These are phyloP conservation scores for Norana najaformis DNA, from an alignment of 2,888 invertebrate genomes.

Conservation along the genomic window DNA sequence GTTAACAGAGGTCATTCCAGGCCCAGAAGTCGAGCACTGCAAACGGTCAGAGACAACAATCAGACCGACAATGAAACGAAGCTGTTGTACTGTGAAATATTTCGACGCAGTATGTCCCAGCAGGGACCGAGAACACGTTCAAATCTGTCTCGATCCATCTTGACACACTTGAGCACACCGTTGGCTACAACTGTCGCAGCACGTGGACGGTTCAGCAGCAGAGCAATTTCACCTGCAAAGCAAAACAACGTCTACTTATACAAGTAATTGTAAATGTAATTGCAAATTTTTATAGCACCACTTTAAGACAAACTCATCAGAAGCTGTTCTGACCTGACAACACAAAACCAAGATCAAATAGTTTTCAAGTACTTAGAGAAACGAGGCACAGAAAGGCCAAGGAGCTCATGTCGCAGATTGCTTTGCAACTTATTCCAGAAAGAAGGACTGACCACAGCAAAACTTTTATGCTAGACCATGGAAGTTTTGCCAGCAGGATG, in stretches of 20 bases:
- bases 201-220: slow-evolving; percentile 92
- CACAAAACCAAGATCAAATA: too few species aligned
- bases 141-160: slow-evolving; percentile 90
- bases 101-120: slow-evolving; percentile 96
- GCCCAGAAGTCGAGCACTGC: not conserved
- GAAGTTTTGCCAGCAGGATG: too few species aligned
- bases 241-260: not conserved
- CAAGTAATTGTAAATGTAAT: not conserved
- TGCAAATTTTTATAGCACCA: not conserved
- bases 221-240: slow-evolving; percentile 79
- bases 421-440: too few species aligned
- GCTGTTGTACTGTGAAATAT: slow-evolving; percentile 99
- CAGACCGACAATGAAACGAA: slow-evolving; percentile 59
- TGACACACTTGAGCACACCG: slow-evolving; percentile 95
- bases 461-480: too few species aligned
- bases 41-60: not conserved
- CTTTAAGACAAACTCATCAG: too few species aligned
- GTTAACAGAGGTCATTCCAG: not conserved
- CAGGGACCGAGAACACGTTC: slow-evolving; percentile 96
- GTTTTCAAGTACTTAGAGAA: too few species aligned
- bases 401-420: too few species aligned
- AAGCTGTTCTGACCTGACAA: too few species aligned
- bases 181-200: slow-evolving; percentile 96
- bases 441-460: too few species aligned
- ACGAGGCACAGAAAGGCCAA: too few species aligned